Evolutionary conservation across 2,797 vertebrate species (phyloP), one percentile per base, ranked within the genome.

Genomic region (Labeo calbasu): DNA sequence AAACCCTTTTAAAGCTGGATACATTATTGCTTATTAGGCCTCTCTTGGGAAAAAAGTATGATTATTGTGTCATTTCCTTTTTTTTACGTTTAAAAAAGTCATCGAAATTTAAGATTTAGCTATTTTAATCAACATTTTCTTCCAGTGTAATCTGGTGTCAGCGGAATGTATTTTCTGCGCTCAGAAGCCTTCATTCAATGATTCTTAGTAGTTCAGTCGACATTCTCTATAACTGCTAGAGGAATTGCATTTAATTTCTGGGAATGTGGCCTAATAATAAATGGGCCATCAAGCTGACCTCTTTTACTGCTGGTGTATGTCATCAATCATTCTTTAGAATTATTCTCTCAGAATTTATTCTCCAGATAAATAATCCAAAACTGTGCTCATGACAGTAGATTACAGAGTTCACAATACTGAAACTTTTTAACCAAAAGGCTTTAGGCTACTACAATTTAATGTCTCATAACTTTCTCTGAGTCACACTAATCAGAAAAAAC

Each of bases 1-100:
- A 87, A 85, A 86, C 48, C 55, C 73, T 63, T 81, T 85, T 85
- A 87, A 85, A 81, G 80, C 75, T 88, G 66, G 65, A 81, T 77
- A 85, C 78, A 85, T 77, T 88, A 86, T 85, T 81, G 77, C 87
- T 80, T 69, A 79, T 77, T 73, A 80, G 66, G 51, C 50, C 11
- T 71, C 77, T 75, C 76, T 46, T 36, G 68, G 72, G 81, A 36
- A 76, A 59, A 65, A 86, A 21, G 59, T 65, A 51, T 46, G n/a
- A 77, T 57, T 69, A 17, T 77, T 0, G 0, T 68, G 51, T n/a
- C 13, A 43, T 19, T 19, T 46, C 12, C 17, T 55, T 10, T 65
- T 15, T 46, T 75, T 55, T 57, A 0, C 14, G 21, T 46, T 57
- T 14, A 40, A 76, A 77, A 53, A 61, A 9, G 19, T 15, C 8